phyloP scores from a whole-genome alignment of 2,113 vertebrate genomes.

The Nannobrachium achirus region DNA sequence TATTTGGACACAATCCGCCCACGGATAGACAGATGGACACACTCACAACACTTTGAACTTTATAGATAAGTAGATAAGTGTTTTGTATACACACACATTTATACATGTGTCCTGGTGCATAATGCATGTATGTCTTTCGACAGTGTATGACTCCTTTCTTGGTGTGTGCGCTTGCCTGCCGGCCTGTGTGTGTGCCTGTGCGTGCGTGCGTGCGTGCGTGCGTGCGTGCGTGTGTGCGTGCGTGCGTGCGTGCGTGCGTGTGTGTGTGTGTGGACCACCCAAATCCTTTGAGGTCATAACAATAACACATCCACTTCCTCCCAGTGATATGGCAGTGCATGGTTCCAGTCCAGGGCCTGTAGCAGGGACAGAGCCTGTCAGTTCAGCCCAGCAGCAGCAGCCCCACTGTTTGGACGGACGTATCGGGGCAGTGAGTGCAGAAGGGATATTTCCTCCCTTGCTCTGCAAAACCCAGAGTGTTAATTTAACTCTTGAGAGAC shows the following conservation, averaged over 20 bases:
- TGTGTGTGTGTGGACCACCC: constrained; percentile 71
- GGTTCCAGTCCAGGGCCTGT: constrained; percentile 41
- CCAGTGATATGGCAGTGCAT: constrained; percentile 55
- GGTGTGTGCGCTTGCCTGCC: background rate
- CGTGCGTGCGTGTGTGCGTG: constrained; percentile 29
- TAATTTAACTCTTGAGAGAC: too few species aligned
- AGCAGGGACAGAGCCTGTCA: constrained; percentile 45
- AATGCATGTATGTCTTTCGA: too few species aligned
- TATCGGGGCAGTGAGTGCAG: constrained; percentile 54
- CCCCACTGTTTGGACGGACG: constrained; percentile 52
- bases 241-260: constrained; percentile 13
- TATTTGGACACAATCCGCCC: too few species aligned
- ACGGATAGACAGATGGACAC: too few species aligned
- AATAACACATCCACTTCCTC: constrained; percentile 75
- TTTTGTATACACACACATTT: too few species aligned
- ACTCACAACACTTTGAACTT: too few species aligned
- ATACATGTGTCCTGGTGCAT: too few species aligned
- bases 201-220: constrained; percentile 21
- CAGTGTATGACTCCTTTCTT: background rate
- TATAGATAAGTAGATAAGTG: too few species aligned
- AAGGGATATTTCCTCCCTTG: constrained; percentile 13
- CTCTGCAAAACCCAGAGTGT: too few species aligned
- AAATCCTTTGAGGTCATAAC: constrained; percentile 67
- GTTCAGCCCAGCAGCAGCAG: constrained; percentile 54
- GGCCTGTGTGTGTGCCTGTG: background rate